Percentiles rank a stretch among this genome's conserved stretches.
Evolutionary conservation across 2,888 invertebrate species (phyloP).

Genomic region (Trisateles emortualis): DNA sequence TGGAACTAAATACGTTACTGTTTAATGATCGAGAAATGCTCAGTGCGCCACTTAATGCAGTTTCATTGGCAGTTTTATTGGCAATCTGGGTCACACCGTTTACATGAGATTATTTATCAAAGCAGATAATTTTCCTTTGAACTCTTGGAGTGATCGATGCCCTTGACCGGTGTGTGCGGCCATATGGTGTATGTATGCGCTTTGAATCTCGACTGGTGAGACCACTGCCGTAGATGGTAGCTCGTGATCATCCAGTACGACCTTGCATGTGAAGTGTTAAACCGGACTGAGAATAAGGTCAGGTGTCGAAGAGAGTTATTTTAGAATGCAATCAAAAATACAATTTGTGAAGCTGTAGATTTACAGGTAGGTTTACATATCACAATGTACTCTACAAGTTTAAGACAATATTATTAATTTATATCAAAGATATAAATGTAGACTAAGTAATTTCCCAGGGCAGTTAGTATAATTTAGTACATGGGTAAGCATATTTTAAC

Average conservation of each 20-base stretch:
- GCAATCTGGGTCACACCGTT: slow-evolving; percentile 56
- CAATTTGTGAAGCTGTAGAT: slow-evolving; percentile 8
- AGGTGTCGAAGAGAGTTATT: slow-evolving; percentile 32
- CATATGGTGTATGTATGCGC: slow-evolving; percentile 65
- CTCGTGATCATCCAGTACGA: slow-evolving; percentile 61
- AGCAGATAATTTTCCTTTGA: slow-evolving; percentile 62
- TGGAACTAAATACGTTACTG: slow-evolving; percentile 27
- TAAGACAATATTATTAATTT: neutral
- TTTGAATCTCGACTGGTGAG: slow-evolving; percentile 60
- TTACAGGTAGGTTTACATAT: neutral
- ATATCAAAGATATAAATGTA: neutral
- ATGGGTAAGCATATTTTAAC: neutral
- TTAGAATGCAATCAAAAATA: slow-evolving; percentile 25
- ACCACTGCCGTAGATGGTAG: slow-evolving; percentile 64
- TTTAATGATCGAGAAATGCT: slow-evolving; percentile 28
- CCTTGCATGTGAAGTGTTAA: slow-evolving; percentile 57
- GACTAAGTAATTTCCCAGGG: neutral
- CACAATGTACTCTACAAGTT: neutral
- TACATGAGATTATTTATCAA: slow-evolving; percentile 49
- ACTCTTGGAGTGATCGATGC: slow-evolving; percentile 52
- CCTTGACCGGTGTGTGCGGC: slow-evolving; percentile 69
- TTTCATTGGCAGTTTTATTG: slow-evolving; percentile 50
- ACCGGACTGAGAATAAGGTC: slow-evolving; percentile 56
- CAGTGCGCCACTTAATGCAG: slow-evolving; percentile 39
- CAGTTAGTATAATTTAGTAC: neutral